Evolutionary conservation across 2,113 vertebrate genomes (phyloP).

Genomic region (Xiphias gladius): DNA sequence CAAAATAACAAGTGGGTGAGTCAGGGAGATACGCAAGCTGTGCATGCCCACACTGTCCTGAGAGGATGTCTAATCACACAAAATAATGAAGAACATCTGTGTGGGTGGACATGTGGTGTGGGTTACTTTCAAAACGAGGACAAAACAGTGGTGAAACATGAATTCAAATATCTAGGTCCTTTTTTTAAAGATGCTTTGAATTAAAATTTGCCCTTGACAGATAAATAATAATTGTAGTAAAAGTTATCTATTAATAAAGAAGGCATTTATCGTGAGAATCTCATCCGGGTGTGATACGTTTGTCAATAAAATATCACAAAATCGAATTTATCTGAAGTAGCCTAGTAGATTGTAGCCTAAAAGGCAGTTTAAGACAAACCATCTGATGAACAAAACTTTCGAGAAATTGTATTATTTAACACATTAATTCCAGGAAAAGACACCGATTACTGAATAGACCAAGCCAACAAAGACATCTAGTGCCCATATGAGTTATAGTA

Average conservation of each 20-base stretch:
- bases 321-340: background rate
- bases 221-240: too few species aligned
- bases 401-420: background rate
- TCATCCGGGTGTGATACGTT: background rate
- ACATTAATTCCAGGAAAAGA: background rate
- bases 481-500: conserved; percentile 18
- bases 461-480: conserved; percentile 46
- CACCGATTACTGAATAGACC: background rate
- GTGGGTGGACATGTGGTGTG: background rate
- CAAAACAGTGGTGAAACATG: background rate
- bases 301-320: background rate
- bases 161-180: background rate
- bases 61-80: conserved; percentile 25
- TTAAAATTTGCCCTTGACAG: background rate
- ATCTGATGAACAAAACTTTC: background rate
- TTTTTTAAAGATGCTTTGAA: background rate
- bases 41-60: conserved; percentile 30
- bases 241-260: background rate
- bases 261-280: background rate
- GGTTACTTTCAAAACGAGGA: background rate
- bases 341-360: background rate
- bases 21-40: conserved; percentile 23
- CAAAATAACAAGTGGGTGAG: conserved; percentile 30
- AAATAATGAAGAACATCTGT: conserved; percentile 5
- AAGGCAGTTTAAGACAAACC: background rate